A percentile compares a stretch with the other conserved stretches of the same genome.
phyloP scores from a whole-genome alignment of 2,113 vertebrate genomes.

The Boleophthalmus pectinirostris region DNA sequence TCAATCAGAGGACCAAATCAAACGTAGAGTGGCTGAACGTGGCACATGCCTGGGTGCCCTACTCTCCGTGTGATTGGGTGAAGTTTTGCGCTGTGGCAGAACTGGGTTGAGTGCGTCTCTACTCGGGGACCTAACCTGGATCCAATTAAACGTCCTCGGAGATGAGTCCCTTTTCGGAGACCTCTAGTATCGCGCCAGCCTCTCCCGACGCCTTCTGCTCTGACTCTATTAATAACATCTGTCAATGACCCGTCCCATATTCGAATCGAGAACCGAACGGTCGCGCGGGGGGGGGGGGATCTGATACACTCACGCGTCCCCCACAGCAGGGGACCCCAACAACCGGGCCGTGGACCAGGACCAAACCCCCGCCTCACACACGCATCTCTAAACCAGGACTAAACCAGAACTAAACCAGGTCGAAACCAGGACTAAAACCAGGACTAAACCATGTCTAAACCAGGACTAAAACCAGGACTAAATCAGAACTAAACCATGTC shows the following conservation, averaged over 20 bases:
- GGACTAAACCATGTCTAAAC: no score
- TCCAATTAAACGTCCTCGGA: slow-evolving; percentile 73
- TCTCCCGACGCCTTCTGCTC: slow-evolving; percentile 60
- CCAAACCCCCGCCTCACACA: no score
- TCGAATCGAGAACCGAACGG: slow-evolving; percentile 53
- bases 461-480: no score
- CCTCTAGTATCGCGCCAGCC: slow-evolving; percentile 62
- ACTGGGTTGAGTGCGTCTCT: slow-evolving; percentile 75
- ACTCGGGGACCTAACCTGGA: slow-evolving; percentile 82
- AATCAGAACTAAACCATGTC: no score
- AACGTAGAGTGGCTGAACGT: neutral
- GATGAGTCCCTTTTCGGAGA: slow-evolving; percentile 66
- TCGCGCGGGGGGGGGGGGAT: neutral
- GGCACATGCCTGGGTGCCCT: slow-evolving; percentile 19
- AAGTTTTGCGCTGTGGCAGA: slow-evolving; percentile 70
- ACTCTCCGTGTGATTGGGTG: slow-evolving; percentile 69
- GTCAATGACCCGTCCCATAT: slow-evolving; percentile 62
- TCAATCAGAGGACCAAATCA: neutral
- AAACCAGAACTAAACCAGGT: no score
- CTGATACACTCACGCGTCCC: slow-evolving; percentile 10
- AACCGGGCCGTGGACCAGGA: no score
- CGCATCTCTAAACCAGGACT: no score
- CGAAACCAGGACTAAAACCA: no score
- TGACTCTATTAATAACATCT: slow-evolving; percentile 74
- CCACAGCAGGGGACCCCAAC: no score